These are phyloP conservation scores for Saturnia japonica DNA, from an alignment of 2,888 invertebrate genomes.

Conservation along the genomic window DNA sequence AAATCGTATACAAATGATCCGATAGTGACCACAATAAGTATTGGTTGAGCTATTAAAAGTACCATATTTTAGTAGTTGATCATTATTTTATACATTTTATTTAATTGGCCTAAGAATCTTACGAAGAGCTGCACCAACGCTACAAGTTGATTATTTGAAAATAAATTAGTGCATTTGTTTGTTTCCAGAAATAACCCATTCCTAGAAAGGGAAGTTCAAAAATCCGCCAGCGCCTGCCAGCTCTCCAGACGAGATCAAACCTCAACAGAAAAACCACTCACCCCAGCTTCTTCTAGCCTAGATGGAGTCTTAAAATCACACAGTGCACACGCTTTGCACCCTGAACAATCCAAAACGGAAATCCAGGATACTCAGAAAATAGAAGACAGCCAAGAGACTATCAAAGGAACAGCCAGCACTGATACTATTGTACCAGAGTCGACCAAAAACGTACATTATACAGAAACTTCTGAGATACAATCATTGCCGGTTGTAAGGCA, in stretches of 20 bases:
- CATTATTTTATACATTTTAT: too few species aligned
- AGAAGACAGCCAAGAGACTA: slow-evolving; percentile 63
- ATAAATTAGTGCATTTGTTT: background rate
- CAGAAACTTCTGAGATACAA: slow-evolving; percentile 32
- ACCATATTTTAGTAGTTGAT: too few species aligned
- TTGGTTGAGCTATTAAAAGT: too few species aligned
- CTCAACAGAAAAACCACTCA: slow-evolving; percentile 56
- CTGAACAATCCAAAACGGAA: slow-evolving; percentile 47
- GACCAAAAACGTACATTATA: slow-evolving; percentile 45
- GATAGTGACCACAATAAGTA: too few species aligned
- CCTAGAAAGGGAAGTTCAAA: slow-evolving; percentile 82
- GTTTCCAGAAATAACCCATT: slow-evolving; percentile 75
- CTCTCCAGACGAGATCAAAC: slow-evolving; percentile 67
- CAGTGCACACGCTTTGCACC: slow-evolving; percentile 71
- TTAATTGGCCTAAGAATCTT: too few species aligned
- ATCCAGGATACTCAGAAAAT: slow-evolving; percentile 39
- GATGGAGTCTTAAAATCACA: slow-evolving; percentile 74
- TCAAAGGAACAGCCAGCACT: slow-evolving; percentile 57
- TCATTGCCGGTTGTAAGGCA: slow-evolving; percentile 55
- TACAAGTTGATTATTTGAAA: background rate
- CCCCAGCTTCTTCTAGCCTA: slow-evolving; percentile 45
- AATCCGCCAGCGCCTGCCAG: slow-evolving; percentile 84
- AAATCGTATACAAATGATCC: too few species aligned
- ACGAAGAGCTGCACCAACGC: too few species aligned
- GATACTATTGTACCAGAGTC: slow-evolving; percentile 66